Conservation (phyloP, 2,113 vertebrate species). For the Brachionichthys hirsutus region DNA sequence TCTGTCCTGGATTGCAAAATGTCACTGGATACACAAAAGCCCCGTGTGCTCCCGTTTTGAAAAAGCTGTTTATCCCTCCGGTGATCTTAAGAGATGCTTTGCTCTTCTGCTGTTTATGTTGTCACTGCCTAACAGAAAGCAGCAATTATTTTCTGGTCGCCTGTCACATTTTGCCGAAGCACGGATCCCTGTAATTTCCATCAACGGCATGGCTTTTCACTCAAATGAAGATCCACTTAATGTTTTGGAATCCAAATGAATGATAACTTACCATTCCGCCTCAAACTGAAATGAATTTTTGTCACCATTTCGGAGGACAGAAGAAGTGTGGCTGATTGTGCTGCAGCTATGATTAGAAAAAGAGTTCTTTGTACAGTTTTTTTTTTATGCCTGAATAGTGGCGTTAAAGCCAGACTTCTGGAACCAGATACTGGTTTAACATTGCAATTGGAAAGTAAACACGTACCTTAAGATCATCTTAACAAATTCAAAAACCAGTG, state of each 20-base stretch:
- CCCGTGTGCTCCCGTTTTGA: constrained; percentile 27
- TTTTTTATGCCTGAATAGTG: constrained; percentile 14
- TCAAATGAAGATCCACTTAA: constrained; percentile 55
- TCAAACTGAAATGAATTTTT: constrained; percentile 54
- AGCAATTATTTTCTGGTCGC: constrained; percentile 58
- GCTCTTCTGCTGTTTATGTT: constrained; percentile 57
- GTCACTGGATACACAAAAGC: constrained; percentile 55
- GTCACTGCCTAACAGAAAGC: constrained; percentile 39
- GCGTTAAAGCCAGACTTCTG: not conserved
- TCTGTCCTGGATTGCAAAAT: constrained; percentile 65
- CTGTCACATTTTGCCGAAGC: constrained; percentile 46
- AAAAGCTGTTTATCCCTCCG: constrained; percentile 39
- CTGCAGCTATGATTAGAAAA: constrained; percentile 47
- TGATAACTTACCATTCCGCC: constrained; percentile 66
- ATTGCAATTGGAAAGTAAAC: constrained; percentile 17
- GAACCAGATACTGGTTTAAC: constrained; percentile 8
- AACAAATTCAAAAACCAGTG: constrained; percentile 5
- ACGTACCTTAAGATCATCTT: constrained; percentile 1
- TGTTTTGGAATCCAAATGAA: constrained; percentile 61
- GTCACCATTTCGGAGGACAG: constrained; percentile 45
- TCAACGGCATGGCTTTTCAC: constrained; percentile 49
- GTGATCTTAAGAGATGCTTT: constrained; percentile 39
- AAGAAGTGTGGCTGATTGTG: constrained; percentile 12
- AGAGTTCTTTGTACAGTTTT: constrained; percentile 33
- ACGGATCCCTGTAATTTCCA: constrained; percentile 54